These are phyloP conservation scores for Zosterops japonicus DNA, from an alignment of 2,113 vertebrate species.

Conservation along the genomic window DNA sequence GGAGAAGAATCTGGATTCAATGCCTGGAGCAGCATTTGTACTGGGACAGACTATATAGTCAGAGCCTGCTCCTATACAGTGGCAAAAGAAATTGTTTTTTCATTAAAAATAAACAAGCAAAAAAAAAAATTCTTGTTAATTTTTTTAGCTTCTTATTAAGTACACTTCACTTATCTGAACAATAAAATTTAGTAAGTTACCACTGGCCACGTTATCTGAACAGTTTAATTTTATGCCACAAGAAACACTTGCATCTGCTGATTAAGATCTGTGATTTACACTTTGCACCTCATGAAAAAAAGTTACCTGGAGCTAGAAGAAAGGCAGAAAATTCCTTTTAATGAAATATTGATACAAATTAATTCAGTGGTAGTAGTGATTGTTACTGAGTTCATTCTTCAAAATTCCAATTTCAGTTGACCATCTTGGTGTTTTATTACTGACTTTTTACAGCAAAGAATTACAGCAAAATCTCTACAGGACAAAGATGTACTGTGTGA, in stretches of 20 bases:
- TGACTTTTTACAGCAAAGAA: neutral
- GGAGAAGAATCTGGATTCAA: neutral
- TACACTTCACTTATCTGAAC: neutral
- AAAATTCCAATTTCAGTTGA: conserved; percentile 12
- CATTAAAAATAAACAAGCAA: neutral
- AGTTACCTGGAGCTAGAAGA: conserved; percentile 35
- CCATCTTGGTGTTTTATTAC: neutral
- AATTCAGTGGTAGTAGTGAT: conserved; percentile 12
- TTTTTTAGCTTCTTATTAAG: neutral
- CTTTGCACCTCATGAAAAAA: conserved; percentile 3
- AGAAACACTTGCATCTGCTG: conserved; percentile 12
- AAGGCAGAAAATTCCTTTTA: conserved; percentile 10
- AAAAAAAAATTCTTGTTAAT: fast-evolving
- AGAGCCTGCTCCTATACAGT: neutral
- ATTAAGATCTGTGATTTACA: conserved; percentile 29
- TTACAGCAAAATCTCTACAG: neutral
- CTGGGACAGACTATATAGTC: neutral
- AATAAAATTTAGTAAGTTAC: neutral
- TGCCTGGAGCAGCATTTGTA: neutral
- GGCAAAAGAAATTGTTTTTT: neutral
- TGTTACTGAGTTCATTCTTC: conserved; percentile 13
- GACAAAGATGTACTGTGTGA: neutral
- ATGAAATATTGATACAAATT: conserved; percentile 54
- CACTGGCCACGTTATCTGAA: neutral
- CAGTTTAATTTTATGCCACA: conserved; percentile 24